These are phyloP conservation scores for Misgurnus anguillicaudatus DNA, from an alignment of 2,113 vertebrate species.

Conservation along the genomic window DNA sequence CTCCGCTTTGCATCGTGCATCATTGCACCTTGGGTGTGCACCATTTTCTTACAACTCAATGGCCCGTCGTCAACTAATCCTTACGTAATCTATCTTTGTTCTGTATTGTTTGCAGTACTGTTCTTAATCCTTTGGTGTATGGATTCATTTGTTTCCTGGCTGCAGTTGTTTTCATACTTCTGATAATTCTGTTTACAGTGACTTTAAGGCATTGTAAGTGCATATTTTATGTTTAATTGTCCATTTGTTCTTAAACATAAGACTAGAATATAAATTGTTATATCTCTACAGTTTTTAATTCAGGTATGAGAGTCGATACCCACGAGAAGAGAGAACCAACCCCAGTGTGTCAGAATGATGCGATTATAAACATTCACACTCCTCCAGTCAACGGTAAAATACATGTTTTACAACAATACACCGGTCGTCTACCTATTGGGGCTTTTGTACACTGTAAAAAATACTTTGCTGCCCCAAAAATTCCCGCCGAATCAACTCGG, in stretches of 20 bases:
- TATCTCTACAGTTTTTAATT: too few relatives aligned
- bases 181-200: slow-evolving; percentile 19
- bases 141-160: slow-evolving; percentile 32
- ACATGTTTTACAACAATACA: not conserved
- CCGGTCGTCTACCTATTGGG: not conserved
- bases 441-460: too few relatives aligned
- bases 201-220: slow-evolving; percentile 11
- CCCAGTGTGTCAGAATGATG: not conserved
- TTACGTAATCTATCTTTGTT: not conserved
- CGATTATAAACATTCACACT: not conserved
- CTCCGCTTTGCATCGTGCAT: too few relatives aligned
- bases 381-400: slow-evolving; percentile 27
- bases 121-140: not conserved
- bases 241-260: not conserved
- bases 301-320: slow-evolving; percentile 1
- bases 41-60: too few relatives aligned
- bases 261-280: not conserved
- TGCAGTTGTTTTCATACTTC: slow-evolving; percentile 6
- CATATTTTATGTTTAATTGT: not conserved
- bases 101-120: not conserved
- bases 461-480: too few relatives aligned
- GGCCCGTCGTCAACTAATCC: too few relatives aligned
- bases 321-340: not conserved
- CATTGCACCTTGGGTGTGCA: too few relatives aligned
- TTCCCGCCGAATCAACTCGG: too few relatives aligned